Base-by-base conservation (phyloP, 2,797 vertebrate species). In the Oreortyx pictus region DNA sequence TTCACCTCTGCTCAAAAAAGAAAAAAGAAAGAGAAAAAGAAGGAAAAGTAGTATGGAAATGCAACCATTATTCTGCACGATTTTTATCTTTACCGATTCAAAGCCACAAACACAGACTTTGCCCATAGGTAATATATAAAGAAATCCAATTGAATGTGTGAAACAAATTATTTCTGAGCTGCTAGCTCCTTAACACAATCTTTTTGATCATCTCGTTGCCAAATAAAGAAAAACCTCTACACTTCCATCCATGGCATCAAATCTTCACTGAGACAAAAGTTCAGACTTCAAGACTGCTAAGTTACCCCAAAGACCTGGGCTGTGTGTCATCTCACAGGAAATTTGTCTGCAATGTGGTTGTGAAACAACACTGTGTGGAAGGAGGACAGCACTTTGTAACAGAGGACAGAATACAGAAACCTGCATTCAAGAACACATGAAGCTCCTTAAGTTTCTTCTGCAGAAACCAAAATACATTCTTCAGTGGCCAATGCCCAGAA, bases 301-400 rank as follows among this genome's bases (percentile, higher is more conserved):
- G 79, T 86, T 71, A 54, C 84, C 86, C 84, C 59, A 50, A 84
- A 92, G 49, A 72, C n/a, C 56, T 92, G 71, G 27, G 41, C 57
- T 74, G 61, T 89, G 87, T 95, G 93, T 85, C 82, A 86, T 65
- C 75, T 90, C 61, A 88, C 60, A 92, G 93, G 90, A 96, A 96
- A 81, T 44, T 11, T 73, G 66, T 50, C 82, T 80, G 54, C 84
- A 82, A 86, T 35, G 49, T 41, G 54, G 64, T 82, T 95, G 85
- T 83, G 84, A 91, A 94, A 95, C 31, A 85, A 56, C 67, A 70
- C n/a, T n/a, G 60, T 39, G 72, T 8, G 57, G 77, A 6, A 86
- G 44, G 71, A 76, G 41, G 57, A 47, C n/a, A 65, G 61, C 52
- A 20, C 43, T 65, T 88, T 82, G 61, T 61, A 82, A 84, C 64